Conservation (phyloP, 2,888 invertebrate species). For the Ophion ellenae region DNA sequence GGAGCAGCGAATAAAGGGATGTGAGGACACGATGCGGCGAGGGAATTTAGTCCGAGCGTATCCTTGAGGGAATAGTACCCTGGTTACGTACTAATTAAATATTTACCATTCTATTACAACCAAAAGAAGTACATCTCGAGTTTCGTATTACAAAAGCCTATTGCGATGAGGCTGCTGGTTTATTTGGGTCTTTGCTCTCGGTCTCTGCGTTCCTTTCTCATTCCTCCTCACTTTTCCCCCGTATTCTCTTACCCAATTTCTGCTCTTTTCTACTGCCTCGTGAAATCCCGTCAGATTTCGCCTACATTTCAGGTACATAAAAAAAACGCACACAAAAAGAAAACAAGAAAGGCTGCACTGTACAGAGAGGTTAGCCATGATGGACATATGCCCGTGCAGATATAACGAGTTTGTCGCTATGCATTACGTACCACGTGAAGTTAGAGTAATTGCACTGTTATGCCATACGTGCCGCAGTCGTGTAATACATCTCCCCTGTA, state of each 20-base stretch:
- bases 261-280: slow-evolving; percentile 22
- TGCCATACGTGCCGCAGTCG: slow-evolving; percentile 5
- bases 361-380: slow-evolving; percentile 18
- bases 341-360: slow-evolving; percentile 22
- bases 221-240: neutral
- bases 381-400: slow-evolving; percentile 22
- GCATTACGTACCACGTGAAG: slow-evolving; percentile 25
- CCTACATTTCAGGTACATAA: neutral
- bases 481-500: slow-evolving; percentile 20
- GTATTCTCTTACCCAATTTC: slow-evolving; percentile 23
- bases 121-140: slow-evolving; percentile 23
- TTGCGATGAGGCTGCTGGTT: neutral
- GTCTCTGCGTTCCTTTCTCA: slow-evolving; percentile 14
- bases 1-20: neutral
- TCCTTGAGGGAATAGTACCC: slow-evolving; percentile 71
- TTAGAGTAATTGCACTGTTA: slow-evolving; percentile 27
- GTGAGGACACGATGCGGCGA: neutral
- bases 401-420: neutral
- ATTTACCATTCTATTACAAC: slow-evolving; percentile 79
- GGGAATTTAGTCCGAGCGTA: slow-evolving; percentile 47
- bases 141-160: slow-evolving; percentile 32
- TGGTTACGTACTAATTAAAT: slow-evolving; percentile 76
- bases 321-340: neutral
- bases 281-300: slow-evolving; percentile 49
- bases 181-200: slow-evolving; percentile 22